Percentiles rank a stretch among this genome's conserved stretches.
Evolutionary conservation across 2,888 invertebrate species (phyloP).

Genomic region (Oscheius sp.): DNA sequence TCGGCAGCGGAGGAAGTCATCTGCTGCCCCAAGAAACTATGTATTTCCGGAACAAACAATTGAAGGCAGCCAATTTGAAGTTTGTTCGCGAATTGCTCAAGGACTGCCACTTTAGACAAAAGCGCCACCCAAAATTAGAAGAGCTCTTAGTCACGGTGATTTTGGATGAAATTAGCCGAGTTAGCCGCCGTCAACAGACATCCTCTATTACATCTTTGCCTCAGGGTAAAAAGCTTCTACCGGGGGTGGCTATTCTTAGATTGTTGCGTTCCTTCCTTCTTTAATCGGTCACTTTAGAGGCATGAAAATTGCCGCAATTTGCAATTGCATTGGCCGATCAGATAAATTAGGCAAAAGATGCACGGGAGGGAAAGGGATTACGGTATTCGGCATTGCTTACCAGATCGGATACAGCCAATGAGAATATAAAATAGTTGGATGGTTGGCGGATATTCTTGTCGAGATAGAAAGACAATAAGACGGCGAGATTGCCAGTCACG

Average conservation of each 20-base stretch:
- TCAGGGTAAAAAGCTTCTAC: constrained; percentile 6
- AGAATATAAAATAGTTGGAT: constrained; percentile 98
- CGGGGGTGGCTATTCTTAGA: not conserved
- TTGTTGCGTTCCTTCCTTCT: not conserved
- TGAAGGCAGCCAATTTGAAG: not conserved
- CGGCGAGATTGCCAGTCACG: constrained; percentile 85
- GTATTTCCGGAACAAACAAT: constrained; percentile 6
- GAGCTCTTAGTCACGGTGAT: no score
- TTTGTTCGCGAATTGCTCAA: constrained; percentile 13
- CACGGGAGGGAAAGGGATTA: not conserved
- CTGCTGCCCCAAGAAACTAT: not conserved
- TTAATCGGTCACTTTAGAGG: not conserved
- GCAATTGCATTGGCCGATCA: constrained; percentile 1
- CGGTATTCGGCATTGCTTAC: constrained; percentile 49
- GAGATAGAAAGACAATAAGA: constrained; percentile 71
- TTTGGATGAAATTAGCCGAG: constrained; percentile 35
- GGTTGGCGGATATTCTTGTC: constrained; percentile 83
- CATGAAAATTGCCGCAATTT: constrained; percentile 6
- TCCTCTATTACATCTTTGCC: constrained; percentile 39
- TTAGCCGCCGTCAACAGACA: constrained; percentile 43
- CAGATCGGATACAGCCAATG: constrained; percentile 87
- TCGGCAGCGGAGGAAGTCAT: not conserved
- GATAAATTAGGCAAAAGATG: not conserved
- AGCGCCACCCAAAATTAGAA: not conserved
- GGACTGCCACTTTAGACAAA: constrained; percentile 10